phyloP scores from a whole-genome alignment of 2,113 vertebrate genomes.

The Acrocephalus arundinaceus region DNA sequence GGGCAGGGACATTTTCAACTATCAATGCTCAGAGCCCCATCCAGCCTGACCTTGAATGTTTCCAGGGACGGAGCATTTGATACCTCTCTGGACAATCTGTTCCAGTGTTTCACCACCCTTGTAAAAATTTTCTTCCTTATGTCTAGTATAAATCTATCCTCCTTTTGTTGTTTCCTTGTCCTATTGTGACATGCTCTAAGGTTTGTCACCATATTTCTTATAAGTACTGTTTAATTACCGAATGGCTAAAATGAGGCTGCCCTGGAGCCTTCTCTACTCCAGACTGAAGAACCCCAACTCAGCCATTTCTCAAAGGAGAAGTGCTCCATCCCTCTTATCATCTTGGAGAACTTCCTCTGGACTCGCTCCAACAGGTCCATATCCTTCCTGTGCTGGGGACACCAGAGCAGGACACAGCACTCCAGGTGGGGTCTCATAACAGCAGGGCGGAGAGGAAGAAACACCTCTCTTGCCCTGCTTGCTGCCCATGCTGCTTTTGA shows the following conservation, averaged over 20 bases:
- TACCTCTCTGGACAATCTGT: background rate
- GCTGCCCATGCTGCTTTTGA: background rate
- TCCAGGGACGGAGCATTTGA: background rate
- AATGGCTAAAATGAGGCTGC: background rate
- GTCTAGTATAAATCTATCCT: background rate
- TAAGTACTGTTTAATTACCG: background rate
- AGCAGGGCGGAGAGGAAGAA: background rate
- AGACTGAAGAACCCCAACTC: background rate
- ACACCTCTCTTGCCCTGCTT: background rate
- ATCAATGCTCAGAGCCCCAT: background rate
- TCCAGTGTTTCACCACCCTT: background rate
- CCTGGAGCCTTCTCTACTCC: background rate
- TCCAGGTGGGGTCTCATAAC: accelerated
- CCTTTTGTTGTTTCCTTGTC: background rate
- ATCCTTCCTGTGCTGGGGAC: background rate
- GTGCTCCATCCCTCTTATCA: background rate
- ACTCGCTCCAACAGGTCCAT: accelerated
- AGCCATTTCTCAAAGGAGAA: background rate
- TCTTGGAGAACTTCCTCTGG: background rate
- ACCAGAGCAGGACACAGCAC: background rate
- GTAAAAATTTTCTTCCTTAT: background rate
- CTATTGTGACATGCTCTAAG: background rate
- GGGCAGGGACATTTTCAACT: background rate
- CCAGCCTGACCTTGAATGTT: background rate
- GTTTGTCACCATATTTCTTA: background rate